Percentiles rank a stretch among this genome's conserved stretches.
These are phyloP conservation scores for Leuciscus idus DNA, from an alignment of 2,113 vertebrate species.

Conservation along the genomic window DNA sequence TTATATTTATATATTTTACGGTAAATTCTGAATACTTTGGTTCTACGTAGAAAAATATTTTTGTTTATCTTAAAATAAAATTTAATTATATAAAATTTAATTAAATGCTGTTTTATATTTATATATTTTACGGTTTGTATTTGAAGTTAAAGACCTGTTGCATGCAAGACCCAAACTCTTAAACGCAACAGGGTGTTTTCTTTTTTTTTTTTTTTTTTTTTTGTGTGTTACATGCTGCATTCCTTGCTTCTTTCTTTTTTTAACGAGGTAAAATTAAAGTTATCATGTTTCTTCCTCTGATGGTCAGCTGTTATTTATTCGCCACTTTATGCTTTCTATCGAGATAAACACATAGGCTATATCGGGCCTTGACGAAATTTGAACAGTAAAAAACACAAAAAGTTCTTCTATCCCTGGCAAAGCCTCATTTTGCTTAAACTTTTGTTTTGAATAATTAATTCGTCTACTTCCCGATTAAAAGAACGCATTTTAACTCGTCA, in stretches of 20 bases:
- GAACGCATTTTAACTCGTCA: not conserved
- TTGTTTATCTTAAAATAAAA: too few relatives aligned
- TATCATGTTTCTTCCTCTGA: not conserved
- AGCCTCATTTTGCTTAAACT: not conserved
- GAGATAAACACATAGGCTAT: not conserved
- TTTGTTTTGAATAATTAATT: not conserved
- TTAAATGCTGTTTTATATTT: not conserved
- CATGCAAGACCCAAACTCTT: not conserved
- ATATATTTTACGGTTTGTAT: not conserved
- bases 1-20: not conserved
- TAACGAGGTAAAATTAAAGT: not conserved
- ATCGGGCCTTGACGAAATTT: not conserved
- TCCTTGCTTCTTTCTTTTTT: not conserved
- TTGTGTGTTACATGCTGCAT: not conserved
- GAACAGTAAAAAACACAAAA: not conserved
- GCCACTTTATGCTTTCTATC: too few relatives aligned
- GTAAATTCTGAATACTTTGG: not conserved
- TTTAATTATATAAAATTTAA: too few relatives aligned
- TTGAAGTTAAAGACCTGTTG: not conserved
- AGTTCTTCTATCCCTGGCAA: not conserved
- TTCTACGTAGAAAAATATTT: too few relatives aligned
- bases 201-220: too few relatives aligned
- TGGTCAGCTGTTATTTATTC: not conserved
- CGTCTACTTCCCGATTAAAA: not conserved
- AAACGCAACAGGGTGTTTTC: not conserved